Evolutionary conservation across 2,797 vertebrate species (phyloP), one percentile per base, ranked within the genome.

Genomic region (Choloepus didactylus): DNA sequence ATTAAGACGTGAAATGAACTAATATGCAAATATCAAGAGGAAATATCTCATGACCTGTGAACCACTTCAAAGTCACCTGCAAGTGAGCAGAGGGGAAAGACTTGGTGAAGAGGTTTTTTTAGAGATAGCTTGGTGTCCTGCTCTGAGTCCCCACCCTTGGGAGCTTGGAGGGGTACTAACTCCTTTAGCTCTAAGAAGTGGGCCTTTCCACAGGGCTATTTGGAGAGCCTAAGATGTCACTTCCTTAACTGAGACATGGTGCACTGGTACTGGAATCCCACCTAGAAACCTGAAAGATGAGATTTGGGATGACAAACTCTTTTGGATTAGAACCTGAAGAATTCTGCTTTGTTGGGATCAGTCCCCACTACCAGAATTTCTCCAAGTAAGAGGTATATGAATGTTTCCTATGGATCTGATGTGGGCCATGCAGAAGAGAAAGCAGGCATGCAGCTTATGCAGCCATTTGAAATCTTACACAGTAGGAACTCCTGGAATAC

Each of bases 1-100:
- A 49, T 93, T 76, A 93, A 19, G 38, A 76, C 69, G 15, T 87
- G 21, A 95, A 31, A 56, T 92, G 51, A 92, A 93, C 56, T 4
- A 79, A 66, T 88, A 59, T 29, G 10, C 6, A 9, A 46, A 69
- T 93, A 77, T 46, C 89, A 23, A 82, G 85, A 67, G n/a, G 29
- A 89, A 89, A 64, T 79, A 1, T 62, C 11, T 91, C 35, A 64
- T 66, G 16, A 31, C 9, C 46, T 41, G 75, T 92, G 38, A 91
- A 69, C 4, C 69, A 46, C 41, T 89, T 75, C 18, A 64, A 10
- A 70, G n/a, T 91, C 31, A 87, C 46, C 51, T 81, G 35, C 67
- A 49, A 86, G 18, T 59, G 66, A 70, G 27, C 29, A 49, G 35
- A 90, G 38, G 41, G n/a, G 56, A 62, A 77, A 72, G 11, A 86